Percentiles rank a stretch among this genome's conserved stretches.
Evolutionary conservation across 2,888 invertebrate genomes (phyloP).

Genomic region (Heliconius sara): DNA sequence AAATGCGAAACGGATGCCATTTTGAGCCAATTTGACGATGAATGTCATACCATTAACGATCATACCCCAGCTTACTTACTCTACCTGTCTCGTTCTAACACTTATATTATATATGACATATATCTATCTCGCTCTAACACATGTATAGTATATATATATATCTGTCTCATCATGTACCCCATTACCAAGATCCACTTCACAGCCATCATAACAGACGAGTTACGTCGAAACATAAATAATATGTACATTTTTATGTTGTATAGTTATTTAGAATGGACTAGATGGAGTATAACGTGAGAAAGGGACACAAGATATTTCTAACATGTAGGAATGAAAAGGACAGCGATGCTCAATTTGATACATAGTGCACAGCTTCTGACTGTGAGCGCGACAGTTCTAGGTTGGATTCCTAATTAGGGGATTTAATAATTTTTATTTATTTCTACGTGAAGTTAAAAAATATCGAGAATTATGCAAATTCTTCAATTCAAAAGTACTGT

Average conservation of each 20-base stretch:
- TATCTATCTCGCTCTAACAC: constrained; percentile 9
- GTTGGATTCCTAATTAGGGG: no score
- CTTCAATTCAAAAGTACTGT: background rate
- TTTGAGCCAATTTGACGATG: no score
- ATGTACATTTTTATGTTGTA: constrained; percentile 43
- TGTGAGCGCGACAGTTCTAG: no score
- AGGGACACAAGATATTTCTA: background rate
- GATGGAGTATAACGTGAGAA: background rate
- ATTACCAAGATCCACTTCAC: constrained; percentile 53
- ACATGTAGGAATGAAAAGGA: background rate
- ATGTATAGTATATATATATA: background rate
- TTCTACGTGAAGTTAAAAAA: background rate
- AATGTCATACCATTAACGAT: no score
- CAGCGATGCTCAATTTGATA: background rate
- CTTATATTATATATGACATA: background rate
- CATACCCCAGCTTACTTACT: no score
- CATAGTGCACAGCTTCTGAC: no score
- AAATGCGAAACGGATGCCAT: no score
- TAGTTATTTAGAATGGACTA: constrained; percentile 59
- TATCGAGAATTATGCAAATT: no score
- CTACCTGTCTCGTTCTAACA: background rate
- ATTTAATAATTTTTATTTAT: no score
- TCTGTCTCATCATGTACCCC: constrained; percentile 23
- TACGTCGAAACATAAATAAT: constrained; percentile 48
- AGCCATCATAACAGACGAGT: constrained; percentile 59